Percentiles rank a stretch among this genome's conserved stretches.
These are phyloP conservation scores for Babyrousa celebensis DNA, from an alignment of 2,797 vertebrate genomes.

Conservation along the genomic window DNA sequence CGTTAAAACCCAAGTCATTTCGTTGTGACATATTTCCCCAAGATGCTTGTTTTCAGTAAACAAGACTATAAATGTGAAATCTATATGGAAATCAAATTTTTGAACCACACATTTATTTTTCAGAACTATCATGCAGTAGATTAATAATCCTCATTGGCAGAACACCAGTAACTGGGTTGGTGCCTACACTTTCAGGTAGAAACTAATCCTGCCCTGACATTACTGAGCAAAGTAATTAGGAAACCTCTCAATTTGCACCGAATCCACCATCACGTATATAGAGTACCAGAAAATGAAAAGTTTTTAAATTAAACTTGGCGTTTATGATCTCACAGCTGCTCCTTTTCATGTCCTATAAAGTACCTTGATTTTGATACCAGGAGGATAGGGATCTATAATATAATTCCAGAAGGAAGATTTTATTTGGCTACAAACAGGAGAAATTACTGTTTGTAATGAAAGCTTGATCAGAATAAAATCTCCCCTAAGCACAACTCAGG, in stretches of 20 bases:
- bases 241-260: slow-evolving; percentile 36
- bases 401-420: slow-evolving; percentile 36
- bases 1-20: background rate
- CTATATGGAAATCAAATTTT: slow-evolving; percentile 34
- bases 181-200: background rate
- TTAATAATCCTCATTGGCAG: background rate
- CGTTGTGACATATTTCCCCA: background rate
- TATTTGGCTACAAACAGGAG: slow-evolving; percentile 33
- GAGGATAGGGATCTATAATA: background rate
- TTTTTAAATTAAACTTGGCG: slow-evolving; percentile 80
- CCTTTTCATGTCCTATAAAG: slow-evolving; percentile 69
- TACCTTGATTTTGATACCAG: slow-evolving; percentile 66
- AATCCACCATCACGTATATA: slow-evolving; percentile 3
- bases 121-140: background rate
- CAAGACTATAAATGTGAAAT: background rate
- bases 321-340: slow-evolving; percentile 77
- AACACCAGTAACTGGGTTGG: background rate
- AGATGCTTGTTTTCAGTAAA: background rate
- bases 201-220: slow-evolving; percentile 50
- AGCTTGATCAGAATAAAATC: slow-evolving; percentile 57
- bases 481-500: background rate
- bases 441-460: background rate
- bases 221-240: slow-evolving; percentile 58
- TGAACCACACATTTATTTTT: background rate
- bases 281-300: slow-evolving; percentile 56